Evolutionary conservation across 2,797 vertebrate genomes (phyloP), one percentile per base, ranked within the genome.

Genomic region (Setipinna tenuifilis): DNA sequence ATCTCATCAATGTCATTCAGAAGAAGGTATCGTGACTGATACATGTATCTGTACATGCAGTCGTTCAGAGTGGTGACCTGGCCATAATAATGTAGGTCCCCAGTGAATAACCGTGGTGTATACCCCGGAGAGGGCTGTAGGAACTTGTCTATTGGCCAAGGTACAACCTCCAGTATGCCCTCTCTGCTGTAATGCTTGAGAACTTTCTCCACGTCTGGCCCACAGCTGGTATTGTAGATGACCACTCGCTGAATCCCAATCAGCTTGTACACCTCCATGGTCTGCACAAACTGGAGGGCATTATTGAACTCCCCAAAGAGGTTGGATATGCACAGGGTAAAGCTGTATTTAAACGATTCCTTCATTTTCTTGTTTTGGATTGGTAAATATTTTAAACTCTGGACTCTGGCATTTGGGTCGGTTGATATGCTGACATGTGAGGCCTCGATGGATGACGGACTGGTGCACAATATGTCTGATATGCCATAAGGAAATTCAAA

Each of bases 51-150:
- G 80, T 95, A 94, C 82, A 95, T 6, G 28, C 95, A 95, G 78
- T 95, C 94, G 75, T 96, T 96, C 0, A 96, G 89, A 57, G 94
- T 93, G 6, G 93, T 87, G 35, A 94, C 89, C 90, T 96, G 95
- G 3, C 93, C 94, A 19, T 94, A 94, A 87, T 95, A 95, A 54
- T 95, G 89, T 17, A 95, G 85, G n/a, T 95, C 6, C 12, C 1
- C 93, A 35, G 0, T 82, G 3, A 93, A 89, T 7, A 82, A 7
- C 0, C 35, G 10, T 10, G 90, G 83, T 0, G 35, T 83, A 95
- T 95, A 96, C 0, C 80, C 0, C 58, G 81, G 10, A 5, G 94
- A 94, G 1, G 93, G 89, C 0, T 1, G 90, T 48, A 96, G 91
- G 85, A 93, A 44, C 1, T 83, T 84, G 1, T 92, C 46, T 25